Conservation (phyloP, 1,140 invertebrate species). For the Telenomus remus region DNA sequence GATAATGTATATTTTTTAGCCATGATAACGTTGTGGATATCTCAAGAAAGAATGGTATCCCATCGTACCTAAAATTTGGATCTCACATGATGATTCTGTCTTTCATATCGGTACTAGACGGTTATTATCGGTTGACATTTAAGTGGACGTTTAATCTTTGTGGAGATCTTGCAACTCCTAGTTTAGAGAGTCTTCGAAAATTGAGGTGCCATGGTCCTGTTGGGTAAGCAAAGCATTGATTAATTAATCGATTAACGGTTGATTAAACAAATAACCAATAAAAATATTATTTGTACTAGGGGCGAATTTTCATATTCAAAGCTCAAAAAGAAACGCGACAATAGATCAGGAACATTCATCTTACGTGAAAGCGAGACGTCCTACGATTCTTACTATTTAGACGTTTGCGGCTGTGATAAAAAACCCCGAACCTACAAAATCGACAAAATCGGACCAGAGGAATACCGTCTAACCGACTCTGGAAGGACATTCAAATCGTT, state of each 20-base stretch:
- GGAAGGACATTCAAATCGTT: conserved; percentile 78
- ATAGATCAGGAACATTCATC: conserved; percentile 86
- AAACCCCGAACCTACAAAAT: conserved; percentile 84
- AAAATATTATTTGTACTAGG: too few relatives aligned
- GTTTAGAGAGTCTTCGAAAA: conserved; percentile 81
- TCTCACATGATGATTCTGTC: conserved; percentile 80
- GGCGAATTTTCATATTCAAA: conserved; percentile 89
- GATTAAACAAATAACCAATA: too few relatives aligned
- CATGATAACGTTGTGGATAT: conserved; percentile 85
- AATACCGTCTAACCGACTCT: conserved; percentile 75
- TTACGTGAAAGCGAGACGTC: conserved; percentile 86
- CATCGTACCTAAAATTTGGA: conserved; percentile 83
- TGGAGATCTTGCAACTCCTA: conserved; percentile 85
- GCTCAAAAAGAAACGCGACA: conserved; percentile 84
- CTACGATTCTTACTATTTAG: conserved; percentile 87
- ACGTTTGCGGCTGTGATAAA: conserved; percentile 84
- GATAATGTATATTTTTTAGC: conserved; percentile 30
- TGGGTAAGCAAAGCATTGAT: conserved; percentile 77
- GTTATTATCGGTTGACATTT: conserved; percentile 89
- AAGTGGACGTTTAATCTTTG: conserved; percentile 95
- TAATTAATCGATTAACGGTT: too few relatives aligned
- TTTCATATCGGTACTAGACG: conserved; percentile 89
- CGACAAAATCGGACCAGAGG: conserved; percentile 72
- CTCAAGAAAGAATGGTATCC: conserved; percentile 85
- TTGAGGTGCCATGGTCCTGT: conserved; percentile 92